Evolutionary conservation across 2,113 vertebrate species (phyloP).

Genomic region (Cebus imitator): DNA sequence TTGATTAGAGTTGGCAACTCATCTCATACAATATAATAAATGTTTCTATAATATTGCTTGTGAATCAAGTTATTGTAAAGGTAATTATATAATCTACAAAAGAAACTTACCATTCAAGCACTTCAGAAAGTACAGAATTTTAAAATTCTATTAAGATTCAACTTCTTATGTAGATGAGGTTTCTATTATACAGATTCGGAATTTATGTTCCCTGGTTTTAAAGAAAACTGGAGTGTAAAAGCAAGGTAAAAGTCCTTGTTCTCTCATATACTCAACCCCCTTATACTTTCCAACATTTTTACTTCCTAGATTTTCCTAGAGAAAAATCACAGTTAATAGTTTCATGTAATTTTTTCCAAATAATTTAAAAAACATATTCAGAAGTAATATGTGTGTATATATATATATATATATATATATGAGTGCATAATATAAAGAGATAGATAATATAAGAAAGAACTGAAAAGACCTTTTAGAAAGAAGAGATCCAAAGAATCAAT

Average conservation of each 20-base stretch:
- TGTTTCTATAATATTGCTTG: neutral
- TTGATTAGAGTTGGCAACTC: neutral
- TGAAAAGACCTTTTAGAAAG: neutral
- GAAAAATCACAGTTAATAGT: neutral
- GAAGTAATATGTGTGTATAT: neutral
- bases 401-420: no score
- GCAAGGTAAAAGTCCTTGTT: neutral
- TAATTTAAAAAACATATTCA: neutral
- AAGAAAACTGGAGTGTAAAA: neutral
- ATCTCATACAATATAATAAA: neutral
- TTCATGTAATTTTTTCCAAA: neutral
- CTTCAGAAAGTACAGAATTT: slow-evolving; percentile 14
- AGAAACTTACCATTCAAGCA: neutral
- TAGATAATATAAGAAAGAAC: neutral
- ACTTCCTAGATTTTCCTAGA: neutral
- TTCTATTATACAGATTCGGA: neutral
- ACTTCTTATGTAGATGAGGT: neutral
- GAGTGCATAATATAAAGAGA: neutral
- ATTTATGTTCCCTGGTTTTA: neutral
- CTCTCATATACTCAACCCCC: neutral
- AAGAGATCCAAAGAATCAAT: neutral
- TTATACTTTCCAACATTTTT: neutral
- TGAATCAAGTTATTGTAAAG: slow-evolving; percentile 22
- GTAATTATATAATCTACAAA: neutral
- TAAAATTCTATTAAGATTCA: neutral